Conservation (phyloP, 2,113 vertebrate genomes). For the Lethenteron reissneri region DNA sequence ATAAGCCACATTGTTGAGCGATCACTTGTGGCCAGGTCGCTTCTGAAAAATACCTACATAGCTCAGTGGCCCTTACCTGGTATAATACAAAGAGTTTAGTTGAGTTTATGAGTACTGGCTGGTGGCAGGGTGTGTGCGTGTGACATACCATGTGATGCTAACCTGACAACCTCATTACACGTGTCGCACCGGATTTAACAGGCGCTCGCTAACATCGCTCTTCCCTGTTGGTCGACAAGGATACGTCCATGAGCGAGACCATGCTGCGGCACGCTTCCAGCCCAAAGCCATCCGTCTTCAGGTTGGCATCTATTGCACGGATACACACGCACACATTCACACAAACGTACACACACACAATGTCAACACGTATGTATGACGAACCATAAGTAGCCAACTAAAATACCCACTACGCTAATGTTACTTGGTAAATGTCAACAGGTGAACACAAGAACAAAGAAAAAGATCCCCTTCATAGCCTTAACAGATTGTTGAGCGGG, state of each 20-base stretch:
- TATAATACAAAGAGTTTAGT: neutral
- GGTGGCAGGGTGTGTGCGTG: slow-evolving; percentile 16
- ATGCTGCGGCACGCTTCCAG: neutral
- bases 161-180: slow-evolving; percentile 23
- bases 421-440: neutral
- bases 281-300: neutral
- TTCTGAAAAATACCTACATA: slow-evolving; percentile 42
- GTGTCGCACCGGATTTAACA: slow-evolving; percentile 10
- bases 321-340: neutral
- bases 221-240: neutral
- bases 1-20: slow-evolving; percentile 29
- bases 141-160: slow-evolving; percentile 15
- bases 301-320: neutral
- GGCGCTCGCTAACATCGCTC: neutral
- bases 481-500: no score
- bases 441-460: neutral
- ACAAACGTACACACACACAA: neutral
- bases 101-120: slow-evolving; percentile 14
- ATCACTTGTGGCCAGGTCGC: slow-evolving; percentile 55
- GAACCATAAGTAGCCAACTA: neutral
- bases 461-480: no score
- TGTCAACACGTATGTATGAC: neutral
- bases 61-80: neutral
- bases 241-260: neutral
- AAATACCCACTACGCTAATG: neutral